These are phyloP conservation scores for Trimorus sp. DNA, from an alignment of 2,888 invertebrate species.

Conservation along the genomic window DNA sequence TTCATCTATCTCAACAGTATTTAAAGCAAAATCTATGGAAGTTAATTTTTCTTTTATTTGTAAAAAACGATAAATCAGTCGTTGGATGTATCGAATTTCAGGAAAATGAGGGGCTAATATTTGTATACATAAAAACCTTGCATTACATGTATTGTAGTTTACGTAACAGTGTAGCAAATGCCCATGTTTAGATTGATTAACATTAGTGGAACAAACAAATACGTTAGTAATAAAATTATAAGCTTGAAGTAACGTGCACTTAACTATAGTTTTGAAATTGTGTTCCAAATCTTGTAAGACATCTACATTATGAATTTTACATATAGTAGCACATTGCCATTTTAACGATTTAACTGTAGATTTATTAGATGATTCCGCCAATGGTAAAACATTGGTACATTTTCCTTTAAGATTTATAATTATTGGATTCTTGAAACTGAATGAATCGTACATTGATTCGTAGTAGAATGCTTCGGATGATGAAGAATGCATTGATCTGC, in stretches of 20 bases:
- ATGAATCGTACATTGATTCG: background rate
- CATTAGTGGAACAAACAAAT: conserved; percentile 11
- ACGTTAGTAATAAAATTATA: background rate
- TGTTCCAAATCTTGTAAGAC: conserved; percentile 1
- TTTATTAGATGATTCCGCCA: background rate
- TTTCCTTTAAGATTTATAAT: conserved; percentile 9
- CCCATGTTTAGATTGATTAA: background rate
- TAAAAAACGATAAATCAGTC: too few species aligned
- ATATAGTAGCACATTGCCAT: conserved; percentile 6
- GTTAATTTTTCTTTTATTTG: too few species aligned
- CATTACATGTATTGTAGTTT: background rate
- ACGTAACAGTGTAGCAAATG: conserved; percentile 2
- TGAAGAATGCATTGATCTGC: conserved; percentile 5
- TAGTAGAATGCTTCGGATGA: conserved; percentile 7
- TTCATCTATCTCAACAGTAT: background rate
- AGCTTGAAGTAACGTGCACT: conserved; percentile 1
- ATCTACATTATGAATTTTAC: background rate
- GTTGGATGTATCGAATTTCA: too few species aligned
- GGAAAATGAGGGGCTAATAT: too few species aligned
- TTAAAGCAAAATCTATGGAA: too few species aligned
- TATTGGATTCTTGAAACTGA: background rate
- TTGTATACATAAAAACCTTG: too few species aligned
- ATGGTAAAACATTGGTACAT: conserved; percentile 9
- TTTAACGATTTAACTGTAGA: conserved; percentile 4
- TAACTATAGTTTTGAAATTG: background rate